Conservation (phyloP, 2,113 vertebrate genomes). For the Heterotis niloticus region DNA sequence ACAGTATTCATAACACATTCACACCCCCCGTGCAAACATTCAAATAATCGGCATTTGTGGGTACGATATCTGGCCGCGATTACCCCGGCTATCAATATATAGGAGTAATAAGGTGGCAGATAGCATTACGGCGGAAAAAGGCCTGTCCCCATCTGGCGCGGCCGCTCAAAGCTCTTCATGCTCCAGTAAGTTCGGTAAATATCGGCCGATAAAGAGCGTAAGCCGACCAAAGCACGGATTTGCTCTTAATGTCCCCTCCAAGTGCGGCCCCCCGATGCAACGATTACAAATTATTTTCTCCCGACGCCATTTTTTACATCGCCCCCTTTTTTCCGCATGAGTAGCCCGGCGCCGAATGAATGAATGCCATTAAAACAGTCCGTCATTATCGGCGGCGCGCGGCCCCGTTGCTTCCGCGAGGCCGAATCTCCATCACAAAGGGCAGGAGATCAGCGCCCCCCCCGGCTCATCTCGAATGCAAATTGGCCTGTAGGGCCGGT, state of each 20-base stretch:
- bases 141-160: constrained; percentile 81
- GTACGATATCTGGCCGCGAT: constrained; percentile 75
- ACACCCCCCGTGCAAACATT: constrained; percentile 63
- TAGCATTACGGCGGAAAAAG: constrained; percentile 80
- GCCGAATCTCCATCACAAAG: constrained; percentile 85
- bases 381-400: constrained; percentile 76
- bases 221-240: constrained; percentile 79
- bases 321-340: constrained; percentile 84
- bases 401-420: constrained; percentile 57
- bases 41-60: constrained; percentile 80
- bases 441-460: constrained; percentile 78
- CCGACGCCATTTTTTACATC: constrained; percentile 86
- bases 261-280: constrained; percentile 79
- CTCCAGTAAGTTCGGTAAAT: constrained; percentile 85
- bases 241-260: constrained; percentile 85
- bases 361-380: constrained; percentile 88
- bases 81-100: constrained; percentile 81
- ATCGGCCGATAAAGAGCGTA: constrained; percentile 82
- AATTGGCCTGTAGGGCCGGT: constrained; percentile 70
- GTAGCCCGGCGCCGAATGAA: constrained; percentile 77
- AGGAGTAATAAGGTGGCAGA: constrained; percentile 82
- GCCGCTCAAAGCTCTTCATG: constrained; percentile 83
- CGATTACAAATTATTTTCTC: constrained; percentile 88
- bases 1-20: constrained; percentile 37
- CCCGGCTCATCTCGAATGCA: constrained; percentile 78